Conservation (phyloP, 2,113 vertebrate species). For the Plotosus lineatus region DNA sequence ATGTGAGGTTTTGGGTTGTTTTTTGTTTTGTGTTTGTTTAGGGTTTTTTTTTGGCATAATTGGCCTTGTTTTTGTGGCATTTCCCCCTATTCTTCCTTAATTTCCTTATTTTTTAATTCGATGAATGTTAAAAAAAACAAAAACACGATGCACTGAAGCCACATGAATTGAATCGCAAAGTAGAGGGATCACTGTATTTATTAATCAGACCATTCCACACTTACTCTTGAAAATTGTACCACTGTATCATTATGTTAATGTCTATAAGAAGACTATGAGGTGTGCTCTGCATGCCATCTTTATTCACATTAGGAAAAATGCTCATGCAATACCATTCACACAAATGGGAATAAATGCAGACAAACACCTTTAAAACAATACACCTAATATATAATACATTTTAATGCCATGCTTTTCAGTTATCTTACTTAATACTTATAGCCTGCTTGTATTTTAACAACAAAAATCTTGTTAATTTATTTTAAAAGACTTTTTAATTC, state of each 20-base stretch:
- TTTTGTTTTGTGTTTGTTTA: too few species aligned
- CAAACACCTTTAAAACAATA: neutral
- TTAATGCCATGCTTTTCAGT: conserved; percentile 59
- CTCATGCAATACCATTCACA: conserved; percentile 58
- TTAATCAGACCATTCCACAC: neutral
- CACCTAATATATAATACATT: conserved; percentile 18
- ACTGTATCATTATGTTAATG: neutral
- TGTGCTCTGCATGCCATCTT: conserved; percentile 58
- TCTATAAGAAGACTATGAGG: neutral
- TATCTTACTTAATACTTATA: conserved; percentile 55
- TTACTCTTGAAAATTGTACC: neutral
- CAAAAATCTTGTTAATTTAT: neutral
- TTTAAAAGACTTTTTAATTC: neutral
- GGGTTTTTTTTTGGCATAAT: too few species aligned
- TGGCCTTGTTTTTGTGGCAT: too few species aligned
- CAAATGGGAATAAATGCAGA: conserved; percentile 50
- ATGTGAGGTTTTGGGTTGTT: too few species aligned
- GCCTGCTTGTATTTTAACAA: conserved; percentile 47
- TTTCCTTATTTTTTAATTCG: too few species aligned
- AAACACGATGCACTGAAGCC: too few species aligned
- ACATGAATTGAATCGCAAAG: too few species aligned
- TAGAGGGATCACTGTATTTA: neutral
- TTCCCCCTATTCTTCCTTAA: too few species aligned
- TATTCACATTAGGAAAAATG: conserved; percentile 60
- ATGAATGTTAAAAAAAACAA: too few species aligned